Conservation (phyloP, 2,113 vertebrate genomes). For the Chaetura pelagica region DNA sequence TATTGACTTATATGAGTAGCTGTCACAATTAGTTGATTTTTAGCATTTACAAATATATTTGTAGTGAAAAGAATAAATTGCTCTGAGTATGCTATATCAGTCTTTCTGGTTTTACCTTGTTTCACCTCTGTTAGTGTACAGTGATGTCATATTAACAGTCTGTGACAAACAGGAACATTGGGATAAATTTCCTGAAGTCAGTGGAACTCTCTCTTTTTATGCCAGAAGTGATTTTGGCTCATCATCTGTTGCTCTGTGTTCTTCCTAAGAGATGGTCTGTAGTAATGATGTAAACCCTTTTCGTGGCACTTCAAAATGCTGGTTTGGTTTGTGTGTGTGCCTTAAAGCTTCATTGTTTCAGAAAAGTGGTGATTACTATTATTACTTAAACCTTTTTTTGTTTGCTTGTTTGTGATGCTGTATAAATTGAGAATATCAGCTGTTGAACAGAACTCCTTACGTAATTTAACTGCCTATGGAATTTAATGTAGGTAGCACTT, state of each 20-base stretch:
- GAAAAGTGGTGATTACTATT: background rate
- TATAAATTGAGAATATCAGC: background rate
- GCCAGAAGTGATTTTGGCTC: background rate
- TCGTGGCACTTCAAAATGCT: background rate
- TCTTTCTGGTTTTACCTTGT: background rate
- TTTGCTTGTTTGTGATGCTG: background rate
- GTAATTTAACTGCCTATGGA: background rate
- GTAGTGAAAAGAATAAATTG: background rate
- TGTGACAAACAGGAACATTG: background rate
- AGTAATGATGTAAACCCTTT: background rate
- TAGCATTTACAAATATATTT: background rate
- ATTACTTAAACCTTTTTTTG: background rate
- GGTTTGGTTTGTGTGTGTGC: background rate
- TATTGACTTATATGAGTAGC: background rate
- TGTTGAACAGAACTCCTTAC: background rate
- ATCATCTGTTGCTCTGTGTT: background rate
- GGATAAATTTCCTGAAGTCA: background rate
- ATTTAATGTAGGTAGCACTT: background rate
- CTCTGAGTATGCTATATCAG: background rate
- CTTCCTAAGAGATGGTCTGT: background rate
- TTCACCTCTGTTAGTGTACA: background rate
- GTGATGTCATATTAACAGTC: background rate
- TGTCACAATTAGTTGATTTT: background rate
- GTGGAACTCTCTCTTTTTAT: background rate
- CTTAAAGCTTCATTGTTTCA: background rate